These are phyloP conservation scores for Drosophila eugracilis DNA, from an alignment of 1,140 invertebrate species.

Conservation along the genomic window DNA sequence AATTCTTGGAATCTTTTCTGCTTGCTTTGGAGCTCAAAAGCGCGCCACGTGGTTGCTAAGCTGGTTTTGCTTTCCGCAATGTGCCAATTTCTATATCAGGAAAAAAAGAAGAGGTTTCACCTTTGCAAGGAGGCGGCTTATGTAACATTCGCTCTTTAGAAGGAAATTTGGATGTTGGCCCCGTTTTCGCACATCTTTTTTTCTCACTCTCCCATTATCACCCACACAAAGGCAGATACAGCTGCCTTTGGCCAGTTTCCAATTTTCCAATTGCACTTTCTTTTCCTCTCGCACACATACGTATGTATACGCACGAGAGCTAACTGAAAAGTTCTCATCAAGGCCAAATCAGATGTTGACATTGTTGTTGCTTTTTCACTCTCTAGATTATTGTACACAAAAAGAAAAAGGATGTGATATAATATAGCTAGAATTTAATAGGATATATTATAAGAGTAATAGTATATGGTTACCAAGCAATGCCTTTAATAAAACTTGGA, in stretches of 20 bases:
- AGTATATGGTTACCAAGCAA: too few species aligned
- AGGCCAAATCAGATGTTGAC: constrained; percentile 43
- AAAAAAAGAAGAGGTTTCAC: not conserved
- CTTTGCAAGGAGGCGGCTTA: constrained; percentile 49
- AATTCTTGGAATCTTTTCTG: constrained; percentile 48
- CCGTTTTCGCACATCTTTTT: constrained; percentile 40
- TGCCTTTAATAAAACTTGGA: too few species aligned
- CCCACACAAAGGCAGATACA: constrained; percentile 8
- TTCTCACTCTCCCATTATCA: constrained; percentile 11
- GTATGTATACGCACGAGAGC: constrained; percentile 19
- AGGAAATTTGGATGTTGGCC: constrained; percentile 27
- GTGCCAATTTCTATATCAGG: constrained; percentile 1
- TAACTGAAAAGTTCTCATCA: constrained; percentile 38
- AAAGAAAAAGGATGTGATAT: not conserved
- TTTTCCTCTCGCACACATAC: constrained; percentile 30
- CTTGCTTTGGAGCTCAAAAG: constrained; percentile 17
- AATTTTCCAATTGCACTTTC: constrained; percentile 72
- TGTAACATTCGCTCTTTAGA: constrained; percentile 47
- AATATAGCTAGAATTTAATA: too few species aligned
- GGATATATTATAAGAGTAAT: too few species aligned
- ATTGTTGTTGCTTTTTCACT: constrained; percentile 62
- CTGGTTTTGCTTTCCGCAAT: constrained; percentile 33
- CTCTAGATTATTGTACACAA: not conserved
- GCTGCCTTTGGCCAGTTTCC: constrained; percentile 57
- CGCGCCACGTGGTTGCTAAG: constrained; percentile 69